Base-by-base conservation (phyloP, 2,888 invertebrate species). In the Mimachlamys varia region DNA sequence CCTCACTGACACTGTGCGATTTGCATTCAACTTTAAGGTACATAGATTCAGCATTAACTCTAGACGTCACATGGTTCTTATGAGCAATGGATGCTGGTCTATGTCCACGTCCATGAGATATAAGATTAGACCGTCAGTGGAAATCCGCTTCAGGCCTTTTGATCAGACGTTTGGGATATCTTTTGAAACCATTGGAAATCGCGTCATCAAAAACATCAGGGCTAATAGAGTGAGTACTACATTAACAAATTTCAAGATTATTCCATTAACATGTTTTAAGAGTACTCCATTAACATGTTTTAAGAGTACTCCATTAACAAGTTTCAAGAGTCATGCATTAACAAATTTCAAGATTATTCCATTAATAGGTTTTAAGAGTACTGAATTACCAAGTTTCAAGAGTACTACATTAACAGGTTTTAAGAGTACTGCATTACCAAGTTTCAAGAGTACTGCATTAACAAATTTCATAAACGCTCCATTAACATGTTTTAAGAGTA, bases 71-170 rank as follows among this genome's bases (percentile, higher is more conserved):
- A 76, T 76, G 76, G 76, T 76, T 0, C 22, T 76, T 27, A 27
- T 76, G 76, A 76, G 76, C 76, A 76, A 76, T 76, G 76, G 76
- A 27, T 76, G 76, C 33, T 76, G 76, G 76, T 76, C 76, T 33
- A 76, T 33, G 22, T 76, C 76, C 10, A 33, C 76, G 33, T 76
- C 76, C 1, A 76, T 27, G 76, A 76, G 76, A 12, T 76, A 76
- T 17, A 76, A 76, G 33, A 76, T 76, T 10, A 76, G 76, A 76
- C 76, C 76, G 2, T 76, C 76, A 7, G 76, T 76, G 33, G 76
- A 76, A 33, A 22, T 76, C 13, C 76, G 76, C 27, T 76, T 76
- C 76, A 76, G 76, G 17, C 76, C 76, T 22, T 76, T 76, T 12
- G 76, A 76, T 12, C 76, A 76, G 33, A 76, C 76, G 15, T 33